phyloP scores from a whole-genome alignment of 2,888 invertebrate species.

The Cylloceria caligata region DNA sequence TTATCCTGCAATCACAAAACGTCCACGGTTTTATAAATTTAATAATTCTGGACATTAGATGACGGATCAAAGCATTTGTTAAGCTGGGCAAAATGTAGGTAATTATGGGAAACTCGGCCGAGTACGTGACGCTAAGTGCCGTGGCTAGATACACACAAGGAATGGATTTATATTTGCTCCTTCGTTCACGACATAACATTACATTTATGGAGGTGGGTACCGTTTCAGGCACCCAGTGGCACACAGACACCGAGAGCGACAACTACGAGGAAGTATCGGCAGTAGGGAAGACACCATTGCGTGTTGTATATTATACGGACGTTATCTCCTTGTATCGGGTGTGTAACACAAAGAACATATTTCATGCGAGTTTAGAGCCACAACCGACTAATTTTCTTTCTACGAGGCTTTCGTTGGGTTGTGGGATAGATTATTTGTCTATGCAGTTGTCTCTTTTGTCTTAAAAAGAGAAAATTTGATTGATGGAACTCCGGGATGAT shows the following conservation, averaged over 20 bases:
- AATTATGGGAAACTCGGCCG: background rate
- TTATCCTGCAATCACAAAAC: conserved; percentile 50
- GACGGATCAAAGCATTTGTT: too few species aligned
- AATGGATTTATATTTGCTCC: conserved; percentile 38
- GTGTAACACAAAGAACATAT: conserved; percentile 49
- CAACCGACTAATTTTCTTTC: conserved; percentile 16
- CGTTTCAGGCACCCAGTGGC: conserved; percentile 65
- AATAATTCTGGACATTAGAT: too few species aligned
- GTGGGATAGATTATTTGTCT: background rate
- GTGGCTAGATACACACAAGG: background rate
- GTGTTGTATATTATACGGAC: conserved; percentile 51
- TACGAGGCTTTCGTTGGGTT: background rate
- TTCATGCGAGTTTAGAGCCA: conserved; percentile 24
- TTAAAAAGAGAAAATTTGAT: background rate
- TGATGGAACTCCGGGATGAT: background rate
- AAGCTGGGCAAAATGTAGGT: background rate
- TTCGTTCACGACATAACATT: conserved; percentile 50
- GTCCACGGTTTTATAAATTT: background rate
- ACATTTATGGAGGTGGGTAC: conserved; percentile 63
- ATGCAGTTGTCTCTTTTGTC: background rate
- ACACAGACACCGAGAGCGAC: conserved; percentile 44
- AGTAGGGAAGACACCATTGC: conserved; percentile 50
- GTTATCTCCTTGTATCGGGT: conserved; percentile 54
- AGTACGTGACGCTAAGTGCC: conserved; percentile 20
- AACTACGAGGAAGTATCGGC: conserved; percentile 19